phyloP scores from a whole-genome alignment of 2,113 vertebrate genomes.

The Gnathonemus echidnorhynchus region DNA sequence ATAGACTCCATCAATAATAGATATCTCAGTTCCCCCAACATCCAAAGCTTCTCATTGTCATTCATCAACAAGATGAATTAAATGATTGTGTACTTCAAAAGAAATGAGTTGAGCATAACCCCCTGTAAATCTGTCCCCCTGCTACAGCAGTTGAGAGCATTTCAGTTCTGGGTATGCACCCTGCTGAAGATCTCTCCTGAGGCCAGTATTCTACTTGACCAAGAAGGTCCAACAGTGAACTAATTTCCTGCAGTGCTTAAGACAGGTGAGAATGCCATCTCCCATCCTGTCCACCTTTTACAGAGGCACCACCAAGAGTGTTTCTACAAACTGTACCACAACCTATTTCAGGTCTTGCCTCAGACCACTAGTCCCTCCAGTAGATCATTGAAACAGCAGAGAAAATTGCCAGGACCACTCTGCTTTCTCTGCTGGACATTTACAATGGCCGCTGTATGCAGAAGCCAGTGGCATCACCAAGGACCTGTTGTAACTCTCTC shows the following conservation, averaged over 20 bases:
- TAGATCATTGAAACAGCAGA: not conserved
- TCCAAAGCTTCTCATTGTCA: not conserved
- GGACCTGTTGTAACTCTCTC: not conserved
- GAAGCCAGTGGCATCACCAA: not conserved
- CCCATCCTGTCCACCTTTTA: not conserved
- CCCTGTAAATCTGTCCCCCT: not conserved
- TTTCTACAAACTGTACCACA: not conserved
- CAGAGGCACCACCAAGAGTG: not conserved
- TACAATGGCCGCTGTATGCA: not conserved
- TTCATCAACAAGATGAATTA: not conserved
- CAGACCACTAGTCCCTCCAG: not conserved
- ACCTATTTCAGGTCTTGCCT: not conserved
- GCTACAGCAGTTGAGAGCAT: not conserved
- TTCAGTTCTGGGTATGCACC: not conserved
- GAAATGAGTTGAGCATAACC: not conserved
- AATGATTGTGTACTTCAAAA: not conserved
- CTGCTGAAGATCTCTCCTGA: too few relatives aligned
- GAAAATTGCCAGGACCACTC: not conserved
- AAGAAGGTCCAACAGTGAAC: too few relatives aligned
- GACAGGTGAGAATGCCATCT: not conserved
- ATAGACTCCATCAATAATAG: not conserved
- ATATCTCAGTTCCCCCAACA: not conserved
- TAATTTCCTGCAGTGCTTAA: not conserved
- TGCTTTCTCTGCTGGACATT: not conserved
- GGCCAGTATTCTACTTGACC: too few relatives aligned